Base-by-base conservation (phyloP, 2,113 vertebrate species). In the Lipophrys pholis region DNA sequence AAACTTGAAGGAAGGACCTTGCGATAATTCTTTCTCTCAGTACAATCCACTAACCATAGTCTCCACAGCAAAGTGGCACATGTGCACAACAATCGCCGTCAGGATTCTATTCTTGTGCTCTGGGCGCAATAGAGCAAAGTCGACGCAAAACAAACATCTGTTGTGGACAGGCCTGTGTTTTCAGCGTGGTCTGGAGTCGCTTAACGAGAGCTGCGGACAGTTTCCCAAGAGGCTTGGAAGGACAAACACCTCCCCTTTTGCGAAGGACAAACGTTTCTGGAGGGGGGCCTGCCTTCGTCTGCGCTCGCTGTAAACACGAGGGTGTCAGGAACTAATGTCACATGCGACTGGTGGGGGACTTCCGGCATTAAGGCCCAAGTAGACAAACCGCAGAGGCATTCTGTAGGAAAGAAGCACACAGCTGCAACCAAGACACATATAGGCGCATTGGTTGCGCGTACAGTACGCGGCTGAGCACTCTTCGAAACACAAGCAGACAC, bases 111-210 rank as follows among this genome's bases (percentile, higher is more conserved):
- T 93, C 87, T 91, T 89, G 80, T 75, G 77, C 81, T 85, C 77
- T 57, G 49, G 78, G 73, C 59, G 68, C 80, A 89, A 83, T 76
- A 75, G 71, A 81, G 72, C 75, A 83, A 80, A 90, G 79, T 84
- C 66, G 48, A 84, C n/a, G 64, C 69, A 30, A 87, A 91, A 91
- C 91, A 93, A 93, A 92, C 90, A 92, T 93, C 92, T 94, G 92
- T 92, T 93, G 91, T 90, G 89, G 86, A 92, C 80, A 78, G 76
- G 73, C 73, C 84, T 80, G 70, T 85, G 86, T 92, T 93, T 91
- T 87, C 70, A 83, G 65, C 88, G 91, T 84, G 92, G 93, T 92
- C 89, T 84, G 84, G 85, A 89, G 84, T 82, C 69, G 79, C 90
- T 90, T 89, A 91, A 93, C 82, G 10, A 86, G 86, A 77, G 73